Evolutionary conservation across 2,113 vertebrate genomes (phyloP), one percentile per base, ranked within the genome.

Genomic region (Bostrychus sinensis): DNA sequence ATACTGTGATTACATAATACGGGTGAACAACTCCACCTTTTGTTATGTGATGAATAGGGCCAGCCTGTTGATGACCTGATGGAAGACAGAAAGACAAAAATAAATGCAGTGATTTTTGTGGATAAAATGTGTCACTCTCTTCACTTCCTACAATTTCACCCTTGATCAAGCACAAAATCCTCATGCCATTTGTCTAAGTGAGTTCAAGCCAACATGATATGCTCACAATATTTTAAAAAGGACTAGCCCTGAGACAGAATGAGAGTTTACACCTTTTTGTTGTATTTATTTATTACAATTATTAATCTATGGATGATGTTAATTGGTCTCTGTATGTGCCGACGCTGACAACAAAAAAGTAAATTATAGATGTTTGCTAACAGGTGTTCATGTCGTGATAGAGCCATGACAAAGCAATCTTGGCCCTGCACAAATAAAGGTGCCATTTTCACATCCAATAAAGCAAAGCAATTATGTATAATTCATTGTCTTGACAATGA

Each of bases 341-440:
- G 12, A 20, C 20, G 12, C 20, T 22, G 43, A 46, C 0, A 51
- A 51, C 16, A 16, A 23, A 28, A 51, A 25, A 48, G 13, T n/a
- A 51, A 51, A 30, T 30, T 0, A 48, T 22, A 6, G 11, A 14
- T 48, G 14, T 17, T 23, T 50, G 46, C 46, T 50, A 8, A 16
- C 25, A 17, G 7, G 23, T 30, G 48, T 30, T 51, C 48, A 30
- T 89, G 89, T 89, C 83, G 90, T 45, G 45, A 48, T 19, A 51
- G 23, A 36, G 72, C 82, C 84, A 86, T 91, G 91, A 87, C 57
- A 61, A 75, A 86, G 81, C 88, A 90, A 86, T 90, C 91, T 84
- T 54, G 53, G 17, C 69, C 65, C 56, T 74, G 41, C 41, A 30
- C 70, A 81, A 83, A 86, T 85, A 91, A 82, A 83, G 71, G 78